Base-by-base conservation (phyloP, 2,888 invertebrate species). In the Drosophila melanosoma region DNA sequence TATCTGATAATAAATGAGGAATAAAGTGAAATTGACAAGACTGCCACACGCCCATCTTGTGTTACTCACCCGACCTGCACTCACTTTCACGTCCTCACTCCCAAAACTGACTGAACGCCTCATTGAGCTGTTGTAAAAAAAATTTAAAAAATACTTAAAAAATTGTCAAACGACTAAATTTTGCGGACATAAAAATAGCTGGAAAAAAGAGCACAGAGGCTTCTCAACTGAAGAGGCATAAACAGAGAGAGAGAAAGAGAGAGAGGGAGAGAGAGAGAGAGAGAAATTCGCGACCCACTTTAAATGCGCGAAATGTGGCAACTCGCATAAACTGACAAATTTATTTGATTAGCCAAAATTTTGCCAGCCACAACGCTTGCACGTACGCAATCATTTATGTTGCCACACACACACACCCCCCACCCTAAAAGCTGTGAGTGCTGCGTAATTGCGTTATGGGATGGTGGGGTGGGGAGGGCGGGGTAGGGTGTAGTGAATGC, bases 281-380 rank as follows among this genome's bases (percentile, higher is more conserved):
- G 33, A 32, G 35, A 1, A 26, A 32, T 42, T 36, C 12, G 64
- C 40, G 62, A 59, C 48, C 45, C 66, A 70, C 82, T 82, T 85
- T 73, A 76, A 69, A 85, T 83, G 82, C 83, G 72, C 59, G 77
- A 72, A 79, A 82, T 79, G 83, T 33, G 76, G 61, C 77, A 70
- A 70, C 56, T 64, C 72, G 56, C 86, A 83, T 85, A 75, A 86
- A 77, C 68, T 79, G 83, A 71, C 77, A 77, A 81, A 79, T 85
- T 82, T 85, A 85, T 82, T 71, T 85, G 80, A 74, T 79, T 82
- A 80, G 68, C 68, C 40, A 15, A 61, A 69, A 68, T 75, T 53
- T 4, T 56, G 60, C 23, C 56, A 65, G 65, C 8, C 61, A 20
- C 69, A 49, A 49, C 62, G 69, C 71, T 71, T 51, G 65, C 82